Percentiles rank a stretch among this genome's conserved stretches.
Evolutionary conservation across 2,888 invertebrate genomes (phyloP).

Genomic region (Stenoptilia bipunctidactyla): DNA sequence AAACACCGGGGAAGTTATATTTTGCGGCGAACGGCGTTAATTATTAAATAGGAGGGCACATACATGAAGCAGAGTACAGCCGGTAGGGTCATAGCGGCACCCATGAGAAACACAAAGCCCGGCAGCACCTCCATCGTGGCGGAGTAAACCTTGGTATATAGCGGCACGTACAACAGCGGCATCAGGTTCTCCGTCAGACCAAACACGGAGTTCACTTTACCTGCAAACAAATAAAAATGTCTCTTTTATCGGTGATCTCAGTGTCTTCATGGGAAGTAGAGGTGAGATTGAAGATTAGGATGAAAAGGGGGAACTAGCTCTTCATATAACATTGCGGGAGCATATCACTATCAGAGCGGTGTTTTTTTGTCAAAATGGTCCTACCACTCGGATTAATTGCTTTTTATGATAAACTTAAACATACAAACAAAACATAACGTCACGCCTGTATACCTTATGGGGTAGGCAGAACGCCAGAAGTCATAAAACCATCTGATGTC

Average conservation of each 20-base stretch:
- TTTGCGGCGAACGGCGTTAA: not conserved
- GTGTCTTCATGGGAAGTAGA: not conserved
- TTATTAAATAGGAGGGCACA: slow-evolving; percentile 11
- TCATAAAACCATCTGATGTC: no score
- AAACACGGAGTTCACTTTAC: slow-evolving; percentile 75
- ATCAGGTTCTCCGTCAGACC: slow-evolving; percentile 71
- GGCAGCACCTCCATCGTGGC: slow-evolving; percentile 73
- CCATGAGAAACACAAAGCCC: slow-evolving; percentile 73
- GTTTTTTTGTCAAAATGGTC: no score
- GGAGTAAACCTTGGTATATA: slow-evolving; percentile 74
- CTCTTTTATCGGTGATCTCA: not conserved
- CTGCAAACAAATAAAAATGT: slow-evolving; percentile 31
- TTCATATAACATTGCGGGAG: no score
- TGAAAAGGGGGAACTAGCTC: not conserved
- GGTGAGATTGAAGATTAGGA: not conserved
- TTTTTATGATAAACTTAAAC: no score
- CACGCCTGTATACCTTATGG: no score
- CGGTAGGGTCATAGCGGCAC: slow-evolving; percentile 70
- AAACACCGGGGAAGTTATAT: no score
- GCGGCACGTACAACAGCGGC: slow-evolving; percentile 74
- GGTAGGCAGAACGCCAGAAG: no score
- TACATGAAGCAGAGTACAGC: slow-evolving; percentile 71
- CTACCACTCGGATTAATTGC: no score
- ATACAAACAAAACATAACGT: no score
- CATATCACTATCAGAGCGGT: no score